These are phyloP conservation scores for Ochropleura plecta DNA, from an alignment of 2,888 invertebrate genomes.

Conservation along the genomic window DNA sequence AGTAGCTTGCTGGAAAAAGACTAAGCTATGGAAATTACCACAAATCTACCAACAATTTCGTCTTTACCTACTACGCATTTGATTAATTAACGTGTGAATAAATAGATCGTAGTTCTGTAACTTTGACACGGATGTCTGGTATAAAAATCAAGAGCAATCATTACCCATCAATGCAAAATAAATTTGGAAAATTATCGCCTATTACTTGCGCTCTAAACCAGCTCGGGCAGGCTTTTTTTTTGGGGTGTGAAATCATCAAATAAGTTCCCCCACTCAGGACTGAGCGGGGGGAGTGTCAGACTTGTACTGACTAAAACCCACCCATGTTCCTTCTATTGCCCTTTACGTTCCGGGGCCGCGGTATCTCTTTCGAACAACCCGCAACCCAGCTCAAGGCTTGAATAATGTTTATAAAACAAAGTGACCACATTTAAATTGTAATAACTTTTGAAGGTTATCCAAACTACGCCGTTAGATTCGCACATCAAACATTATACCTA, in stretches of 20 bases:
- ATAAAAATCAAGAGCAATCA: conserved; percentile 1
- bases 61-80: not conserved
- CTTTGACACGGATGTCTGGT: not conserved
- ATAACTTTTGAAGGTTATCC: conserved; percentile 55
- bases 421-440: conserved; percentile 40
- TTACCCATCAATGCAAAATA: not conserved
- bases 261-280: too few relatives aligned
- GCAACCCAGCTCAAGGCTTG: too few relatives aligned
- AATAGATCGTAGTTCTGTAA: not conserved
- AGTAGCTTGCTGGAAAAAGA: not conserved
- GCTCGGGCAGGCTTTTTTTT: not conserved
- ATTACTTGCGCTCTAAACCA: conserved; percentile 5
- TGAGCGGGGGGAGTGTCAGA: too few relatives aligned
- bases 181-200: not conserved
- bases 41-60: not conserved
- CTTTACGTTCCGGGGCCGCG: too few relatives aligned
- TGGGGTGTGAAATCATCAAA: too few relatives aligned
- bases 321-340: too few relatives aligned
- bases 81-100: not conserved
- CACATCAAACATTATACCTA: not conserved
- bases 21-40: not conserved
- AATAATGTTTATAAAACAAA: conserved; percentile 49
- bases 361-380: too few relatives aligned
- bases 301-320: too few relatives aligned
- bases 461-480: conserved; percentile 36